These are phyloP conservation scores for Nannoperca australis DNA, from an alignment of 2,797 vertebrate genomes.

Conservation along the genomic window DNA sequence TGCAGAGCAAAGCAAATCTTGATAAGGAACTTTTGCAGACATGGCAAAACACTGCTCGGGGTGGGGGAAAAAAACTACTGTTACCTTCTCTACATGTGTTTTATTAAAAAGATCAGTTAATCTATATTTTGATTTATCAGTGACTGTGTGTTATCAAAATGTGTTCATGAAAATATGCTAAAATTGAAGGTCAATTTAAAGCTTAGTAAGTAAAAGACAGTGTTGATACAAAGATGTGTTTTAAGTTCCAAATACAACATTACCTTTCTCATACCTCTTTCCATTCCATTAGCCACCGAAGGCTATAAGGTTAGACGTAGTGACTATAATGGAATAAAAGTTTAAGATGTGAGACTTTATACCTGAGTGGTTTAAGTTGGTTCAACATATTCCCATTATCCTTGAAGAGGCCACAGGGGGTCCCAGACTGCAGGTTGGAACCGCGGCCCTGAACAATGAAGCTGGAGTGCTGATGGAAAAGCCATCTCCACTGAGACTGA, in stretches of 20 bases:
- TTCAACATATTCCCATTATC: conserved; percentile 41
- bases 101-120: background rate
- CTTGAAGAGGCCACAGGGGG: conserved; percentile 56
- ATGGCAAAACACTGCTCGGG: background rate
- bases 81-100: background rate
- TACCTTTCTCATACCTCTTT: background rate
- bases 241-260: background rate
- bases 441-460: conserved; percentile 58
- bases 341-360: conserved; percentile 39
- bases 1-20: conserved; percentile 9
- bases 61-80: background rate
- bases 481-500: conserved; percentile 67
- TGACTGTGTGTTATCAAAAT: no score
- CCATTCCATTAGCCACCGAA: background rate
- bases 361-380: conserved; percentile 33
- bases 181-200: background rate
- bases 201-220: background rate
- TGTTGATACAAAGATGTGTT: background rate
- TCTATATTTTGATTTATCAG: no score
- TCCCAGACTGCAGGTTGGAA: conserved; percentile 52
- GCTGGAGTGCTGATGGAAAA: conserved; percentile 78
- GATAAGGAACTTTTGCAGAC: conserved; percentile 10
- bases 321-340: conserved; percentile 14
- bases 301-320: conserved; percentile 22
- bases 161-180: no score